A percentile compares a stretch with the other conserved stretches of the same genome.
phyloP scores from a whole-genome alignment of 37 sponge, comb jelly and placozoan genomes.

The Ephydatia muelleri region DNA sequence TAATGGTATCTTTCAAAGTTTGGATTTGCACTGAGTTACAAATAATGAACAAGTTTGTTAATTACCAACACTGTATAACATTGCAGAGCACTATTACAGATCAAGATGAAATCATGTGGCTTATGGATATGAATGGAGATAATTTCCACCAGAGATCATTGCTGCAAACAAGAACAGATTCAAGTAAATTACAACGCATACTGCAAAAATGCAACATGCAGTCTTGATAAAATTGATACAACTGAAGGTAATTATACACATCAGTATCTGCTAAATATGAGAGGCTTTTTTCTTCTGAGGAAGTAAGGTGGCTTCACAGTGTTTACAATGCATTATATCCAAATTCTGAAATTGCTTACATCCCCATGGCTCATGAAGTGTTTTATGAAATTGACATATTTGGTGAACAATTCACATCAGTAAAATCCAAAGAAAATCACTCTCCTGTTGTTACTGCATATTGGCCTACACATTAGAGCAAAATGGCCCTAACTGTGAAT shows the following conservation, averaged over 20 bases:
- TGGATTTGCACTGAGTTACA: too few species aligned
- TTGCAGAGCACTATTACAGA: too few species aligned
- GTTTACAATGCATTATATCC: neutral
- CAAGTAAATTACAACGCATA: neutral
- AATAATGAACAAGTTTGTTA: too few species aligned
- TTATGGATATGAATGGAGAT: too few species aligned
- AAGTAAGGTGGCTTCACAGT: conserved; percentile 1
- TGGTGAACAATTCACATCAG: neutral
- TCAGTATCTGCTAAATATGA: neutral
- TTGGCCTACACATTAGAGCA: neutral
- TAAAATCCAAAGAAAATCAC: neutral
- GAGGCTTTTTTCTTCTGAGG: conserved; percentile 1
- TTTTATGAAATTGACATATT: neutral
- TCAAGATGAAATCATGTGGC: too few species aligned
- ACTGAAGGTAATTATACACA: neutral
- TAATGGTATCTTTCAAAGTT: conserved; percentile 35
- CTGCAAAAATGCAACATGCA: neutral
- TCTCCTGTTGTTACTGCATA: neutral
- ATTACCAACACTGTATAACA: too few species aligned
- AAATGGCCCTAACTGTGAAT: neutral
- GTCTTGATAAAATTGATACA: neutral
- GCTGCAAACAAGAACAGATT: neutral
- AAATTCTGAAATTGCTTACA: neutral
- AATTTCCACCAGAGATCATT: neutral
- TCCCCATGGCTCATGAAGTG: neutral